phyloP scores from a whole-genome alignment of 2,797 vertebrate genomes.

The Nyctalus aviator region DNA sequence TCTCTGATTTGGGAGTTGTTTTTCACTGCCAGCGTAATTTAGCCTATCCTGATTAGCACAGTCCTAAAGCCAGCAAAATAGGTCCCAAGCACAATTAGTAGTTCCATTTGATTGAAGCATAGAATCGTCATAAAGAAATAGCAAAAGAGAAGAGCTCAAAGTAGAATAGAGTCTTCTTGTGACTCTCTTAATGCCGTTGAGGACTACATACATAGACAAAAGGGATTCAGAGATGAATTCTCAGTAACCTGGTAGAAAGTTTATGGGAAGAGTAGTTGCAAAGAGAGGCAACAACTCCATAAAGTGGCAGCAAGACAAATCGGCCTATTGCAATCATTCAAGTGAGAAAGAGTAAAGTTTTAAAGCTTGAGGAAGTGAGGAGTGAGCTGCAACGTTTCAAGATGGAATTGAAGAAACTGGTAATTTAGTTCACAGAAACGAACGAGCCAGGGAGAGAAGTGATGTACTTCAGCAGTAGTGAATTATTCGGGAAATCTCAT shows the following conservation, averaged over 20 bases:
- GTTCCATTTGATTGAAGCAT: not conserved
- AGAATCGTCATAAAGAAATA: not conserved
- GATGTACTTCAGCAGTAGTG: not conserved
- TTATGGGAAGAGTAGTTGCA: not conserved
- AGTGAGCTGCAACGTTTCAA: not conserved
- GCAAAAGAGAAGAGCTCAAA: not conserved
- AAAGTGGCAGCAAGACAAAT: not conserved
- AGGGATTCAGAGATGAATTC: not conserved
- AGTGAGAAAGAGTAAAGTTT: not conserved
- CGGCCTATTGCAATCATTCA: not conserved
- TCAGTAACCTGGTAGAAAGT: not conserved
- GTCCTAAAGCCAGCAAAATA: not conserved
- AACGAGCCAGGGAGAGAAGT: not conserved
- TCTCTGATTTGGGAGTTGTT: not conserved
- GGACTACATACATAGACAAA: not conserved
- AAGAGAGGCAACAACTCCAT: not conserved
- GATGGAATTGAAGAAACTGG: not conserved
- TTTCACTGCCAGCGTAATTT: not conserved
- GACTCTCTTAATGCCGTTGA: not conserved
- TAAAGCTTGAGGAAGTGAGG: not conserved
- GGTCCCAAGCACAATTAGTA: not conserved
- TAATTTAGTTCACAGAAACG: not conserved
- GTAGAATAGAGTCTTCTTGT: not conserved
- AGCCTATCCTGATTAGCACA: not conserved
- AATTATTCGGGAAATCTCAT: not conserved